These are phyloP conservation scores for Netelia virgata DNA, from an alignment of 2,888 invertebrate genomes.

Conservation along the genomic window DNA sequence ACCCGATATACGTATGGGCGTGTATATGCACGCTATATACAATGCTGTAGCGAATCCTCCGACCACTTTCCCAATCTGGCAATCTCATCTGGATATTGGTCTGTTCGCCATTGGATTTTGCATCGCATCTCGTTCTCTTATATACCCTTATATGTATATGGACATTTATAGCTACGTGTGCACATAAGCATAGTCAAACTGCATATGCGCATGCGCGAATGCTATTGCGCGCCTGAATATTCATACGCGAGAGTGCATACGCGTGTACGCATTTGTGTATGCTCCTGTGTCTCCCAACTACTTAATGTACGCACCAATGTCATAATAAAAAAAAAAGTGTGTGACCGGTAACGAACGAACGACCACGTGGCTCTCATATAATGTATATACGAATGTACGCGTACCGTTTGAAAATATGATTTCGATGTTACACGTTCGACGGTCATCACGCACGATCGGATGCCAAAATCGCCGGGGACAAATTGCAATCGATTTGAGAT, in stretches of 20 bases:
- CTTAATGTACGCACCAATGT: too few species aligned
- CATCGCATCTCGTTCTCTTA: constrained; percentile 2
- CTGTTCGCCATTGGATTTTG: constrained; percentile 40
- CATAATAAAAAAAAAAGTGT: constrained; percentile 27
- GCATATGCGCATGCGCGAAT: neutral
- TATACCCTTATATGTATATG: constrained; percentile 4
- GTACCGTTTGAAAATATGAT: constrained; percentile 32
- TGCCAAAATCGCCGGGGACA: constrained; percentile 64
- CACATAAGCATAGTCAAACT: constrained; percentile 8
- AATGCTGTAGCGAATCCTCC: constrained; percentile 28
- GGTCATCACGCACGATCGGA: constrained; percentile 60
- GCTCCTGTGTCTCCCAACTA: too few species aligned
- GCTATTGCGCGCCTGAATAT: neutral
- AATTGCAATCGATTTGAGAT: constrained; percentile 67
- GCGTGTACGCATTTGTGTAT: neutral
- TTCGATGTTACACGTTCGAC: constrained; percentile 31
- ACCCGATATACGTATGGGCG: neutral
- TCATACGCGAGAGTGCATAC: too few species aligned
- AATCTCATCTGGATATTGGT: constrained; percentile 60
- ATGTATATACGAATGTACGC: neutral
- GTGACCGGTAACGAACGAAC: neutral
- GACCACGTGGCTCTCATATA: constrained; percentile 17
- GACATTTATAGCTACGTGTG: neutral
- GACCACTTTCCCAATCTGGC: constrained; percentile 60
- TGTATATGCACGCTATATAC: neutral